phyloP scores from a whole-genome alignment of 2,113 vertebrate species.

The Ictidomys tridecemlineatus region DNA sequence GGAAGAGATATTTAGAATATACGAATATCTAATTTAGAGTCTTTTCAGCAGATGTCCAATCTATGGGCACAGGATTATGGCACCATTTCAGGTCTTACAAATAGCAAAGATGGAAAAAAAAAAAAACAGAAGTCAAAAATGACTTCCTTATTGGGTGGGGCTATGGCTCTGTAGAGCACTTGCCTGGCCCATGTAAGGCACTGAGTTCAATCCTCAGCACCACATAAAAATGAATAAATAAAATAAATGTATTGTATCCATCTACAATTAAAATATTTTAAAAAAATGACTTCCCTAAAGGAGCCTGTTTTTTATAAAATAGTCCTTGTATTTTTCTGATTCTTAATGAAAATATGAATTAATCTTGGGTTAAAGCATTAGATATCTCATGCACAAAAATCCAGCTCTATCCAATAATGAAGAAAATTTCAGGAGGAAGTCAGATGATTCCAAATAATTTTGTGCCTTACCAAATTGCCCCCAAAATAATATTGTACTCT shows the following conservation, averaged over 20 bases:
- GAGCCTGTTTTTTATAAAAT: background rate
- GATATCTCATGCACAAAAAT: background rate
- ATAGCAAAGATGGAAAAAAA: background rate
- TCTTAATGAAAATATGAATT: background rate
- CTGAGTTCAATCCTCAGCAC: no score
- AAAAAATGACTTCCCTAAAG: background rate
- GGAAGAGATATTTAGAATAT: background rate
- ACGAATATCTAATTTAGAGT: background rate
- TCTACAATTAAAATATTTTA: no score
- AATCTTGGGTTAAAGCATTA: background rate
- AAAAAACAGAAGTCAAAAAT: background rate
- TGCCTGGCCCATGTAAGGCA: no score
- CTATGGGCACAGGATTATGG: background rate
- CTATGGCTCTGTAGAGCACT: no score
- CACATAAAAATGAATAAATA: no score
- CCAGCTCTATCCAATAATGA: background rate
- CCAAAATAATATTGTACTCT: background rate
- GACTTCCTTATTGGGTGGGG: background rate
- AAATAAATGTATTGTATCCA: no score
- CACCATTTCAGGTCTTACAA: background rate
- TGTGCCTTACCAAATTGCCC: background rate
- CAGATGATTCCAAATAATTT: background rate
- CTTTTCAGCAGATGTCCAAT: background rate
- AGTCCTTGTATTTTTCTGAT: background rate
- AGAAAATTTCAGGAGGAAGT: background rate